Conservation (phyloP, 2,113 vertebrate species). For the Nipponia nippon region DNA sequence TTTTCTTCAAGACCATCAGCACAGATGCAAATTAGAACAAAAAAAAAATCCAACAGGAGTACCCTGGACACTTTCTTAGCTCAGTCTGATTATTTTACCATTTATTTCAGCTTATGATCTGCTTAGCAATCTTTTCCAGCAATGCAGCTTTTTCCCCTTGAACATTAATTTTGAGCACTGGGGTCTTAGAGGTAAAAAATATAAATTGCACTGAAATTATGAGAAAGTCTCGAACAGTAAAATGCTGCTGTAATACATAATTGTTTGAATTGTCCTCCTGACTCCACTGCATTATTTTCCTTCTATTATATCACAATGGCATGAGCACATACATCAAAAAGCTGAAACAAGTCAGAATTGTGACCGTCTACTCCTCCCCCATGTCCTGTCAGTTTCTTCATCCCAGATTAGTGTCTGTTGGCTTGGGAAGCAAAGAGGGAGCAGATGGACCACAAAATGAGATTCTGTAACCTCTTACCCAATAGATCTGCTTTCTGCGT, state of each 20-base stretch:
- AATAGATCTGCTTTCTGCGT: conserved; percentile 61
- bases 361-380: conserved; percentile 53
- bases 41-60: background rate
- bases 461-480: conserved; percentile 68
- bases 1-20: background rate
- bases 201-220: background rate
- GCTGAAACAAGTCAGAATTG: background rate
- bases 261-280: background rate
- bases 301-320: background rate
- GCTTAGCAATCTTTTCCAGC: background rate
- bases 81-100: background rate
- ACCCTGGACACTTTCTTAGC: background rate
- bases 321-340: conserved; percentile 10
- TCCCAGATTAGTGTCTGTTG: conserved; percentile 63
- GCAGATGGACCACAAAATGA: conserved; percentile 69
- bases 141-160: background rate
- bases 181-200: background rate
- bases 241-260: background rate
- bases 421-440: conserved; percentile 60
- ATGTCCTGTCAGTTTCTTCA: conserved; percentile 66
- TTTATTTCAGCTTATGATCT: background rate
- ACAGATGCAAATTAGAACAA: background rate
- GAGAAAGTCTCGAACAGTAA: background rate
- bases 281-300: background rate
- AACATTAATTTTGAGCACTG: background rate